Percentiles rank a stretch among this genome's conserved stretches.
Conservation (phyloP, 1,140 invertebrate genomes). For the Hylaeus anthracinus region DNA sequence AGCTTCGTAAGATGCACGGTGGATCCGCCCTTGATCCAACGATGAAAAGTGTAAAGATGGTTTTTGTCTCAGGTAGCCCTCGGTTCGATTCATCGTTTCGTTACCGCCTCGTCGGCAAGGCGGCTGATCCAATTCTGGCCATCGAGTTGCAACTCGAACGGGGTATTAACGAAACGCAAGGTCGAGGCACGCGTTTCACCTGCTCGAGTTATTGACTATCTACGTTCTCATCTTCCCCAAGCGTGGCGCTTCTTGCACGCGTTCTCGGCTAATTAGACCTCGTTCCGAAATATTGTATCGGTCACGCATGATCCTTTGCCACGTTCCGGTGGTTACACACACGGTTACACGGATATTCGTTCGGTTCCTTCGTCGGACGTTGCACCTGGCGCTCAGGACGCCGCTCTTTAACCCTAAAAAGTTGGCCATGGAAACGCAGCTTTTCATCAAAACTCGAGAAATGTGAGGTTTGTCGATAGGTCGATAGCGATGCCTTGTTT, state of each 20-base stretch:
- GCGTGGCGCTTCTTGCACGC: not conserved
- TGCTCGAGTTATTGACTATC: conserved; percentile 26
- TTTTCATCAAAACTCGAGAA: too few relatives aligned
- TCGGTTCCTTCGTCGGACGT: not conserved
- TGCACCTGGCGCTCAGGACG: not conserved
- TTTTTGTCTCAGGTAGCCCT: not conserved
- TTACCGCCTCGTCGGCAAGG: not conserved
- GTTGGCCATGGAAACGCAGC: too few relatives aligned
- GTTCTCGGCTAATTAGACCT: conserved; percentile 30
- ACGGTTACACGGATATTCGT: not conserved
- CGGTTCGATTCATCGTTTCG: not conserved
- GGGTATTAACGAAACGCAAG: conserved; percentile 11
- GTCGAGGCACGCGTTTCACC: conserved; percentile 16
- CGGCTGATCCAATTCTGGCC: not conserved
- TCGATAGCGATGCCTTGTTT: too few relatives aligned
- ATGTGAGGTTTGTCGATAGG: too few relatives aligned
- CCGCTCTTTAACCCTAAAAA: not conserved
- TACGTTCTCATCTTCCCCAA: not conserved
- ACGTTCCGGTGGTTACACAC: conserved; percentile 3
- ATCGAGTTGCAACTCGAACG: not conserved
- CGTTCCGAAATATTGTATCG: conserved; percentile 17
- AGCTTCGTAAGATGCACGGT: too few relatives aligned
- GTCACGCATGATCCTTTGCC: conserved; percentile 7
- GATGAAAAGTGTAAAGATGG: not conserved
- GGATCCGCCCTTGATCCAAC: too few relatives aligned